A percentile compares a stretch with the other conserved stretches of the same genome.
These are phyloP conservation scores for Patiria pectinifera DNA, from an alignment of 53 echinoderm and acorn worm genomes.

Conservation along the genomic window DNA sequence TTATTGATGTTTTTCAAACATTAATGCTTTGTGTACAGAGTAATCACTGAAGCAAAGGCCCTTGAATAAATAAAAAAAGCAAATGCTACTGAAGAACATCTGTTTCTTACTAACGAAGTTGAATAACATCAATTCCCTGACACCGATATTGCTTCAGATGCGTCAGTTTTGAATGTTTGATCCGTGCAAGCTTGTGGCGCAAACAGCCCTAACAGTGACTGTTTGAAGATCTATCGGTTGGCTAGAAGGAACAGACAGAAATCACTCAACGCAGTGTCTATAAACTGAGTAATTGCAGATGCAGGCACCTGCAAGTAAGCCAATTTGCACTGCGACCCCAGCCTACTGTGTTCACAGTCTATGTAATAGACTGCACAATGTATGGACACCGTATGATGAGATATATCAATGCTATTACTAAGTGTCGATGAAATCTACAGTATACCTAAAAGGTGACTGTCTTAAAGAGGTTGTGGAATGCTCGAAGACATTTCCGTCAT, in stretches of 20 bases:
- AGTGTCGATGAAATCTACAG: too few species aligned
- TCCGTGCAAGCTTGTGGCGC: not conserved
- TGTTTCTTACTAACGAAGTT: not conserved
- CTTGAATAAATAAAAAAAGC: too few species aligned
- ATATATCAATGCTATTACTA: not conserved
- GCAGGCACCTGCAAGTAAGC: not conserved
- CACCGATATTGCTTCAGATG: not conserved
- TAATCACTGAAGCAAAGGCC: too few species aligned
- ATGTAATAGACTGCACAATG: not conserved
- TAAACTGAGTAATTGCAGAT: not conserved
- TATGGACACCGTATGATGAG: not conserved
- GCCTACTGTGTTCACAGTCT: not conserved
- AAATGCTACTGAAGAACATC: not conserved
- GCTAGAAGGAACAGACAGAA: not conserved
- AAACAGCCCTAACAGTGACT: not conserved
- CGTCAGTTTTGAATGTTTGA: not conserved
- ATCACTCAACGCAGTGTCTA: not conserved
- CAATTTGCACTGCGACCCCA: not conserved
- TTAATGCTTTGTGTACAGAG: too few species aligned
- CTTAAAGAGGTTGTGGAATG: too few species aligned
- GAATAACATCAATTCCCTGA: not conserved
- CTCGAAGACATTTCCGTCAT: too few species aligned
- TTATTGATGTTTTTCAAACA: too few species aligned
- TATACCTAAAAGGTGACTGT: too few species aligned
- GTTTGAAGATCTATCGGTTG: not conserved